Percentiles rank a stretch among this genome's conserved stretches.
Conservation (phyloP, 2,888 invertebrate species). For the Choristoneura rosaceana region DNA sequence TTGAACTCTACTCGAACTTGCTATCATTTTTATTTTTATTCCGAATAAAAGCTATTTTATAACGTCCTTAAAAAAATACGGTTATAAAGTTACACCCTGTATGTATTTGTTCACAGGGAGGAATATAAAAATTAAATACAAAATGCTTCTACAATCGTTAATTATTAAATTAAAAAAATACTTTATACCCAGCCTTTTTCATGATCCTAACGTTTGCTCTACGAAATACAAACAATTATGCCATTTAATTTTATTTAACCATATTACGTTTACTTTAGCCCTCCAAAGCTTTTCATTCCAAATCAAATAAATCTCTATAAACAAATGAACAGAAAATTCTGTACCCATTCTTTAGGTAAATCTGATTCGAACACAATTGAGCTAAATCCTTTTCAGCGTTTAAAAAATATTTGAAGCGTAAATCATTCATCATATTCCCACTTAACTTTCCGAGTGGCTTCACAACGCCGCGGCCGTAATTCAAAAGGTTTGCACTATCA, state of each 20-base stretch:
- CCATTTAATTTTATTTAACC: background rate
- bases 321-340: background rate
- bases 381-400: slow-evolving; percentile 23
- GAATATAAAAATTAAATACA: too few relatives aligned
- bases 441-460: slow-evolving; percentile 53
- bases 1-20: too few relatives aligned
- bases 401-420: slow-evolving; percentile 28
- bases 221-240: background rate
- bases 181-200: background rate
- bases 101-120: too few relatives aligned
- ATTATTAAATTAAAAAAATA: background rate
- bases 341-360: background rate
- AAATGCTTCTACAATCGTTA: background rate
- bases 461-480: slow-evolving; percentile 53
- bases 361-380: slow-evolving; percentile 21
- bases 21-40: too few relatives aligned
- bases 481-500: slow-evolving; percentile 48
- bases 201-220: background rate
- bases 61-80: too few relatives aligned
- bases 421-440: slow-evolving; percentile 51
- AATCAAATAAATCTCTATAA: slow-evolving; percentile 7
- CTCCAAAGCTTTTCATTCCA: slow-evolving; percentile 10
- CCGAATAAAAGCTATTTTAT: too few relatives aligned
- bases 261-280: background rate
- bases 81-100: too few relatives aligned